Base-by-base conservation (phyloP, 2,113 vertebrate genomes). In the Chaetorhynchus papuensis region DNA sequence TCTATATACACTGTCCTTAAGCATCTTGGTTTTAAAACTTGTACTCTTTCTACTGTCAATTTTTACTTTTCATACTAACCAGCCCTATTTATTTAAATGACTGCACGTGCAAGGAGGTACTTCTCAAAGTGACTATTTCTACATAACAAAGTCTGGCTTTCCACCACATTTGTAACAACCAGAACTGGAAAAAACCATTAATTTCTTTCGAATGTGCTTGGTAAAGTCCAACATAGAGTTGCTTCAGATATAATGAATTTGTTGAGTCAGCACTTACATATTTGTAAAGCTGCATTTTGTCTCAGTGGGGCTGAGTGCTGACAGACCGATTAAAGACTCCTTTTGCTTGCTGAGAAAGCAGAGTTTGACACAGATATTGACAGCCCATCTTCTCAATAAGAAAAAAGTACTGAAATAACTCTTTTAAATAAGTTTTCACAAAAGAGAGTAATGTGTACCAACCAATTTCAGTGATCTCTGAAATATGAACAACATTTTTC, bases 161-260 rank as follows among this genome's bases (percentile, higher is more conserved):
- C 60, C 23, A 89, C 27, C 60, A 41, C 47, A 83, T 39, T 59
- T 83, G 30, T 42, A 87, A 56, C 20, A 74, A 70, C 11, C 19
- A 30, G 93, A 97, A 97, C 45, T 11, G 27, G 65, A 75, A 95
- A 95, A 95, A 95, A 80, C 47, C 66, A 75, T 35, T 79, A 37
- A 85, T 91, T 66, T 65, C 31, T 96, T 95, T 94, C 83, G 94
- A 92, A 94, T 79, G 71, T 56, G 16, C 49, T 87, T 50, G 35
- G 69, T 74, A 16, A 94, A 94, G 57, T 60, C 52, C 78, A 95
- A 44, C 74, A 87, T 30, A 65, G 50, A 77, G 54, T 65, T 81
- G 60, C 30, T 83, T 87, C 90, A 94, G 59, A 90, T 75, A 64
- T 2, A 90, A 94, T 50, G 14, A 59, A 90, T 83, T 61, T 78